Evolutionary conservation across 2,113 vertebrate species (phyloP).

Genomic region (Myocastor coypus): DNA sequence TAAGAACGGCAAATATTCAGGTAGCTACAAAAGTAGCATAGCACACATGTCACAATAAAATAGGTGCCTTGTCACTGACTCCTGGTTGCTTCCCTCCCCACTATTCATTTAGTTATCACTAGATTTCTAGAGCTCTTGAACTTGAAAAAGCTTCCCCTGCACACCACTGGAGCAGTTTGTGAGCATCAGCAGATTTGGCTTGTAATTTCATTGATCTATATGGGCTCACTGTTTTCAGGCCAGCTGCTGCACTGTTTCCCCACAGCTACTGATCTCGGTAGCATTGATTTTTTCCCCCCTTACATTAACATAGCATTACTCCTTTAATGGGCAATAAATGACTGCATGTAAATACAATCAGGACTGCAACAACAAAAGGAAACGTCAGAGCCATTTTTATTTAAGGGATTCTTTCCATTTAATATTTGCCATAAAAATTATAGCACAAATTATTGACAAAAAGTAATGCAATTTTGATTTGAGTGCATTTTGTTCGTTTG

Average conservation of each 20-base stretch:
- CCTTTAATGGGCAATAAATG: conserved; percentile 94
- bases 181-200: conserved; percentile 94
- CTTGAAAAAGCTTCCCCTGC: conserved; percentile 92
- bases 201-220: conserved; percentile 94
- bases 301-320: conserved; percentile 95
- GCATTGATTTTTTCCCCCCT: conserved; percentile 91
- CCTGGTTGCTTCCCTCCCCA: conserved; percentile 76
- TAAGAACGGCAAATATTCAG: conserved; percentile 76
- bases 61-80: conserved; percentile 61
- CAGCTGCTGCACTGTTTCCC: conserved; percentile 92
- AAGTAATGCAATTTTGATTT: conserved; percentile 85
- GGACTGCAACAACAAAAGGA: conserved; percentile 85
- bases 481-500: conserved; percentile 80
- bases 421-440: conserved; percentile 88
- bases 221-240: conserved; percentile 92
- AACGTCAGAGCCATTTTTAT: conserved; percentile 81
- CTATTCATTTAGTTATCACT: conserved; percentile 83
- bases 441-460: conserved; percentile 86
- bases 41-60: conserved; percentile 78
- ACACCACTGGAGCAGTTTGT: conserved; percentile 89
- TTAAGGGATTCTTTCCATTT: conserved; percentile 85
- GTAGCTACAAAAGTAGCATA: conserved; percentile 79
- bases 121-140: conserved; percentile 90
- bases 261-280: conserved; percentile 93
- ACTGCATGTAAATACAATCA: conserved; percentile 93